A percentile compares a stretch with the other conserved stretches of the same genome.
phyloP scores from a whole-genome alignment of 2,113 vertebrate genomes.

The Pheucticus melanocephalus region DNA sequence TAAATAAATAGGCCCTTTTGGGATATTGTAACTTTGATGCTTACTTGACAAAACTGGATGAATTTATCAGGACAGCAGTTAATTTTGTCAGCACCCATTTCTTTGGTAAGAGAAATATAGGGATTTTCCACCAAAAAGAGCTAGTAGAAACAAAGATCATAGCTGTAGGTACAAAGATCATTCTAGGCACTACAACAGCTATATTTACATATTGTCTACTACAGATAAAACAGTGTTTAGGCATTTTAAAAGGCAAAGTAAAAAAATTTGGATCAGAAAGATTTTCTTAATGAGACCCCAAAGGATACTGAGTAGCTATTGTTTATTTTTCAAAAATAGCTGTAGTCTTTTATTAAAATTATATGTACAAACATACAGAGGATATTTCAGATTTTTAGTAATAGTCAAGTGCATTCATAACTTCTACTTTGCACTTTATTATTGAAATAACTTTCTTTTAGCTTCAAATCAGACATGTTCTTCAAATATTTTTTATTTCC shows the following conservation, averaged over 20 bases:
- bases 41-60: constrained; percentile 17
- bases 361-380: background rate
- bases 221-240: background rate
- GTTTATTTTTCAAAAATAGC: background rate
- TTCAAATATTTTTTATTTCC: background rate
- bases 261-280: background rate
- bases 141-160: background rate
- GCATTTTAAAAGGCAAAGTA: background rate
- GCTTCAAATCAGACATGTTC: background rate
- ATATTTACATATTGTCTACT: background rate
- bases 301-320: background rate
- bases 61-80: background rate
- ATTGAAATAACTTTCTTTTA: background rate
- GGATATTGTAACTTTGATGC: background rate
- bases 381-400: background rate
- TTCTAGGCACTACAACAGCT: background rate
- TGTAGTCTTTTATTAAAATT: background rate
- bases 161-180: background rate
- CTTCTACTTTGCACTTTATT: background rate
- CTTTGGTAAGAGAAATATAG: background rate
- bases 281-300: background rate
- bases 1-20: constrained; percentile 5
- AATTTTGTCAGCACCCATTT: background rate
- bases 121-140: background rate
- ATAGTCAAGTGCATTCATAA: background rate